Evolutionary conservation across 2,888 invertebrate species (phyloP), one percentile per base, ranked within the genome.

Genomic region (Aspidiotus rigidus): DNA sequence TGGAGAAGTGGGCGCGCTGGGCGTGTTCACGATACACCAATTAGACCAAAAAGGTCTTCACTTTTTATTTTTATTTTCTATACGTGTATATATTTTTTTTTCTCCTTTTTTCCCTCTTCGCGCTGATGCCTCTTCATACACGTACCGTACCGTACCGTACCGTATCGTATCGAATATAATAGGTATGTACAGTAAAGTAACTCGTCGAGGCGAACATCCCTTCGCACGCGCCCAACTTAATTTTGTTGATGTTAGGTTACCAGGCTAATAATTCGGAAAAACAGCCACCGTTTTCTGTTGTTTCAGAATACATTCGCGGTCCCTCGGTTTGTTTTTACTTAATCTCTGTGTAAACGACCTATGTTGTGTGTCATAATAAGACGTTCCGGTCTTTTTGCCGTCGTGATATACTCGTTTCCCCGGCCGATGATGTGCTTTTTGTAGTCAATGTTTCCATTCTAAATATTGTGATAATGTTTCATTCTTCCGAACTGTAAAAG

Each of bases 331-430:
- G 66, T 66, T 66, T 66, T 66, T 66, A 66, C 66, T 66, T 66
- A 66, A 66, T 66, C 66, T 66, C 59, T 66, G 66, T 66, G 66
- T 66, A 66, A 66, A 66, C 66, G 66, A 66, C 57, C 66, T 49
- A 59, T 66, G 66, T 66, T 66, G 66, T 66, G 66, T 66, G 66
- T 66, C 66, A 66, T 60, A 66, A 66, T 66, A 66, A 66, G 66
- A 66, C 60, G 66, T 66, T 66, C 66, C 49, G 28, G 28, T 28
- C 66, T 66, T 66, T 66, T 66, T 59, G 59, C 39, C 59, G 55
- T 40, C 44, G 17, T 15, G 59, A 66, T 44, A 28, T 28, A 39
- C 64, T 56, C 64, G 64, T 56, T 17, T 56, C 64, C 64, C 64
- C 49, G 41, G 57, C 57, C 39, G 28, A 28, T 28, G 28, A 28